Conservation (phyloP, 2,113 vertebrate genomes). For the Loxodonta africana region DNA sequence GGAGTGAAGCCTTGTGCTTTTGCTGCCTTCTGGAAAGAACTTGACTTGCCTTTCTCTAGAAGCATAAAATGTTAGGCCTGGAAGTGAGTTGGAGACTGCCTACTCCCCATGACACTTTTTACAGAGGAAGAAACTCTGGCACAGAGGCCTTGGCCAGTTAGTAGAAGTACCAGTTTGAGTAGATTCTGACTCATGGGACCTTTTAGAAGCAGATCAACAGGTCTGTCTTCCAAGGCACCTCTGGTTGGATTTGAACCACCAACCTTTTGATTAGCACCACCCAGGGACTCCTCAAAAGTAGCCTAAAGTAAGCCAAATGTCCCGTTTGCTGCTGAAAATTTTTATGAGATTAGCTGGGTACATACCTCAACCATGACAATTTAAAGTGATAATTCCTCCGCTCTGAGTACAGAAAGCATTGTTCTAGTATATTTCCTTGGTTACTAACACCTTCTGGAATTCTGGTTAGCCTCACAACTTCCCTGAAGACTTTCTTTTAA, state of each 20-base stretch:
- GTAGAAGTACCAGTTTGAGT: neutral
- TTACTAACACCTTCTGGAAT: neutral
- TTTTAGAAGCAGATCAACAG: too few species aligned
- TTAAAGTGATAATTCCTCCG: neutral
- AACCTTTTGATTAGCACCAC: too few species aligned
- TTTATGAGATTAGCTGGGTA: conserved; percentile 7
- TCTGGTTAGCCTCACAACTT: neutral
- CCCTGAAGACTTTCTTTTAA: neutral
- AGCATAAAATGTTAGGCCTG: conserved; percentile 14
- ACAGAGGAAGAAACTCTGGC: neutral
- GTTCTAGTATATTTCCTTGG: neutral
- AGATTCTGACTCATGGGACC: too few species aligned
- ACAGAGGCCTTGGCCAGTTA: neutral
- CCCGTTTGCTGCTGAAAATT: neutral
- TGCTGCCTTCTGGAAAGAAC: neutral
- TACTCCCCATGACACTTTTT: neutral
- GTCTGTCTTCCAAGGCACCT: too few species aligned
- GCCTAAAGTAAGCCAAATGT: neutral
- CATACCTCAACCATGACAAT: neutral
- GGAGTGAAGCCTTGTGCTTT: neutral
- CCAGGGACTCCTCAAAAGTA: neutral
- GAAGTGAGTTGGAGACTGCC: neutral
- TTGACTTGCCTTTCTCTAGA: conserved; percentile 7
- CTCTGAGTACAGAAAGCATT: neutral
- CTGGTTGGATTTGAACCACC: too few species aligned